Evolutionary conservation across 2,113 vertebrate species (phyloP), one percentile per base, ranked within the genome.

Genomic region (Colossoma macropomum): DNA sequence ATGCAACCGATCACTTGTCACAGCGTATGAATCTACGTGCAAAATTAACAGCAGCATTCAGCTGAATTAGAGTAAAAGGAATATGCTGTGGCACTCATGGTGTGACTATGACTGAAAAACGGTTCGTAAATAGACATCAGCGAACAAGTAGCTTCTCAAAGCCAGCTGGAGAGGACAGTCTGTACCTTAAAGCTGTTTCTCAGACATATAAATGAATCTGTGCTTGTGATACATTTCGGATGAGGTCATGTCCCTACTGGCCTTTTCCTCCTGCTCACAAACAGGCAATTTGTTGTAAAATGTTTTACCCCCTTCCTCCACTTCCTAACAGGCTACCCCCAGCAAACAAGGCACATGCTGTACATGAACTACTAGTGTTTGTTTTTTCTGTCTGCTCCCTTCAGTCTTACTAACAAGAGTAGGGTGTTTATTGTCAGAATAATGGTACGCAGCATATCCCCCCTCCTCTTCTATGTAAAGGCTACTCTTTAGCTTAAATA

Each of bases 1-100:
- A 82, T 62, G 32, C 54, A 77, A 66, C 77, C n/a, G 69, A 88
- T 87, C 79, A 38, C 45, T 48, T 38, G 82, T 84, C 84, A 68
- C 72, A 45, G 15, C 34, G 68, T 66, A 13, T 76, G 79, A 89
- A 84, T 74, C 81, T 74, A 76, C 69, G n/a, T 73, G 81, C 71
- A 66, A 79, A 79, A 81, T 86, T 77, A 87, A 56, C 75, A 65
- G 28, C 56, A 74, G 48, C 72, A 63, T 65, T 81, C 76, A 70
- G 83, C 72, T 4, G 56, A 71, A 74, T 41, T 38, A 77, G 45
- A 56, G 60, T 66, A 82, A 56, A 77, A 68, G 19, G 50, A 73
- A 66, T 60, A 71, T 28, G 19, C 70, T 28, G 25, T 34, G 66
- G 38, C 60, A 65, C 66, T n/a, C 52, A 19, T 66, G 72, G 65